These are phyloP conservation scores for Orgyia antiqua DNA, from an alignment of 2,888 invertebrate genomes.

Conservation along the genomic window DNA sequence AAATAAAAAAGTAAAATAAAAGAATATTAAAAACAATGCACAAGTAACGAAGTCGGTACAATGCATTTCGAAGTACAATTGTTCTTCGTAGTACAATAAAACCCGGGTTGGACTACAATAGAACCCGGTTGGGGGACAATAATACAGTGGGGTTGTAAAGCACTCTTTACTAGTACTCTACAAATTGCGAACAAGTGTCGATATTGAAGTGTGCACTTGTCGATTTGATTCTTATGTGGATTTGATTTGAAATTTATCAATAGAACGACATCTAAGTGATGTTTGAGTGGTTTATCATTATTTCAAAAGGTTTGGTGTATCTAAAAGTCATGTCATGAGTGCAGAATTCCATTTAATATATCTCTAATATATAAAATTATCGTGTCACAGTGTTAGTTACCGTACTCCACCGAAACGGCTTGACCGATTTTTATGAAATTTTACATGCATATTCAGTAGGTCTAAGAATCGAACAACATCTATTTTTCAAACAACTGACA, in stretches of 20 bases:
- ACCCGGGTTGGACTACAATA: constrained; percentile 14
- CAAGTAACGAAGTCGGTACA: constrained; percentile 30
- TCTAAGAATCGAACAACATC: too few species aligned
- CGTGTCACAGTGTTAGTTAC: too few species aligned
- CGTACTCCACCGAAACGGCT: too few species aligned
- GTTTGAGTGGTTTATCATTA: too few species aligned
- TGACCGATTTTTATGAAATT: too few species aligned
- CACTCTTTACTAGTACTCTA: constrained; percentile 18
- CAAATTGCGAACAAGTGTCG: constrained; percentile 25
- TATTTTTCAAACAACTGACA: too few species aligned
- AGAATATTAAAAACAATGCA: constrained; percentile 33
- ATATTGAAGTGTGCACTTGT: constrained; percentile 9
- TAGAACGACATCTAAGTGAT: too few species aligned
- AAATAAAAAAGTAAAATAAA: constrained; percentile 25
- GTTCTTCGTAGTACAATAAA: constrained; percentile 19
- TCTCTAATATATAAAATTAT: too few species aligned
- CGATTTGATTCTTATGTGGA: constrained; percentile 3
- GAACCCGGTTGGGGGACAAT: constrained; percentile 9
- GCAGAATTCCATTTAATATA: too few species aligned
- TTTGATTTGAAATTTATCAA: constrained; percentile 3
- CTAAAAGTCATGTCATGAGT: too few species aligned
- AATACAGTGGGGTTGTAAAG: constrained; percentile 17
- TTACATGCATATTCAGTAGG: too few species aligned
- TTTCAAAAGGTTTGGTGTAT: too few species aligned
- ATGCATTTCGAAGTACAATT: constrained; percentile 18